phyloP scores from a whole-genome alignment of 1,140 invertebrate species.

The Carcinoscorpius rotundicauda region DNA sequence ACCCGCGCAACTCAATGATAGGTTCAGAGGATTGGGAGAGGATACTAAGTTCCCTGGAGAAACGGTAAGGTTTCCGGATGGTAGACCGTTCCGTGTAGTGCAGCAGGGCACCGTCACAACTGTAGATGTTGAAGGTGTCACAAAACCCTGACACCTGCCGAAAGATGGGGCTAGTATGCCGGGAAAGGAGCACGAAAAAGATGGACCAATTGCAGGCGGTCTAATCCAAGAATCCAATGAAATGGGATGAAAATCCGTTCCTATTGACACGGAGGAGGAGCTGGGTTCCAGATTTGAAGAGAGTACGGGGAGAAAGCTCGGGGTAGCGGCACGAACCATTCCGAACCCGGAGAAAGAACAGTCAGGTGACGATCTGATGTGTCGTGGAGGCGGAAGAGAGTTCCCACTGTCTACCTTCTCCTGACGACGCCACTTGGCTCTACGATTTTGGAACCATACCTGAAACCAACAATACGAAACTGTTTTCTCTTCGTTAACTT shows the following conservation, averaged over 20 bases:
- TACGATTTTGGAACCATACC: conserved; percentile 25
- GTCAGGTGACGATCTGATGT: conserved; percentile 2
- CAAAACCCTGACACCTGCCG: conserved; percentile 63
- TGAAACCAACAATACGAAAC: conserved; percentile 5
- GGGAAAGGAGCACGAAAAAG: conserved; percentile 47
- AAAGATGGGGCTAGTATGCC: conserved; percentile 76
- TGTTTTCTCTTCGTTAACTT: too few species aligned
- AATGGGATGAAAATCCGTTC: conserved; percentile 37
- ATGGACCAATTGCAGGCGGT: conserved; percentile 54
- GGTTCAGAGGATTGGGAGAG: conserved; percentile 22
- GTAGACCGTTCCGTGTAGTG: neutral
- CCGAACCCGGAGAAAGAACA: neutral
- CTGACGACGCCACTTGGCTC: conserved; percentile 23
- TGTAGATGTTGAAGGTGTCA: conserved; percentile 55
- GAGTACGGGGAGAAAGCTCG: neutral
- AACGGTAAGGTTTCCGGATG: conserved; percentile 20
- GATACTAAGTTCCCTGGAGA: conserved; percentile 33
- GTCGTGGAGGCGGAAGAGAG: conserved; percentile 18
- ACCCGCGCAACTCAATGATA: conserved; percentile 7
- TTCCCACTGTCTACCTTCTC: conserved; percentile 23
- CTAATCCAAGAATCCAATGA: conserved; percentile 79
- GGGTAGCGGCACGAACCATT: too few species aligned
- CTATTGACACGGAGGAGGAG: conserved; percentile 4
- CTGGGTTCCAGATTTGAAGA: conserved; percentile 3
- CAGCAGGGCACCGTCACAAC: conserved; percentile 1